Evolutionary conservation across 2,113 vertebrate genomes (phyloP), one percentile per base, ranked within the genome.

Genomic region (Centropristis striata): DNA sequence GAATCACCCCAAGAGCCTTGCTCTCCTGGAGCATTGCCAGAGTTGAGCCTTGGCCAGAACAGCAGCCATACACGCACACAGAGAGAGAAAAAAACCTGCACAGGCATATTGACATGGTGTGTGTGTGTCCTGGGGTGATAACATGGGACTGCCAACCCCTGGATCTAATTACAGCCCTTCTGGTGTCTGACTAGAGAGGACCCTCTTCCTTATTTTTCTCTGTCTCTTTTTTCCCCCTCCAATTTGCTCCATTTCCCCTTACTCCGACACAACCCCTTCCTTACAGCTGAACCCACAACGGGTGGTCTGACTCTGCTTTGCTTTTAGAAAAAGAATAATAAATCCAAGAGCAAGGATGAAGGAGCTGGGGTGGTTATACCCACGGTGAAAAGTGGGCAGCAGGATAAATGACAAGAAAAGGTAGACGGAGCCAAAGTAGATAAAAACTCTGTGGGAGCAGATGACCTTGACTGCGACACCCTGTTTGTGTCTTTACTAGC

Each of bases 131-230:
- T 73, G 61, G 66, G 67, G 65, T 86, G 55, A 64, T 83, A 69
- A 78, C 39, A 18, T 55, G 39, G 50, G 60, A 67, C 64, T 82
- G 61, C 69, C 69, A 87, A 75, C 57, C 63, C 69, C 75, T 27
- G 14, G 80, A 75, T 47, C 80, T 82, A 87, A 91, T 90, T 90
- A 92, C 65, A 84, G 54, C 54, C 50, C 59, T 85, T 81, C 64
- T 81, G 78, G 77, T 78, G 80, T 77, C 60, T 46, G 39, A 81
- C 76, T 50, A 80, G 81, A 75, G 53, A 46, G 10, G 32, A 61
- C 50, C 67, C n/a, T 25, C 75, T 54, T 72, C 54, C 41, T 65
- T 70, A 41, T 50, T 71, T 80, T 65, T 75, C 32, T 82, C 60
- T 10, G 5, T 60, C 64, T 60, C 21, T 60, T 78, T 67, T 47